phyloP scores from a whole-genome alignment of 2,888 invertebrate species.

The Koerneria pararmatus region DNA sequence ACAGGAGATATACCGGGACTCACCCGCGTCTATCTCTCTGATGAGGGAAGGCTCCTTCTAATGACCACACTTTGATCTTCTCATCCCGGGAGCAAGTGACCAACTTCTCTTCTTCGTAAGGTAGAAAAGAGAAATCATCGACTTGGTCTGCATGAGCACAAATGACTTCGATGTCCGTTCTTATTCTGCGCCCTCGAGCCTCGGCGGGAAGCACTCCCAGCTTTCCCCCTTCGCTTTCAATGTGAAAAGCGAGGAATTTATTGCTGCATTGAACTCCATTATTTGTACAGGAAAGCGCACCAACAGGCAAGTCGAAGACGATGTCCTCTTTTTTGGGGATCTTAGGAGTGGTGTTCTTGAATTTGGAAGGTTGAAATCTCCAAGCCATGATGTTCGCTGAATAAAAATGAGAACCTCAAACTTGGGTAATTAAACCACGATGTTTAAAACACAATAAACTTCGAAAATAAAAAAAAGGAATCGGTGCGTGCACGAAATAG shows the following conservation, averaged over 20 bases:
- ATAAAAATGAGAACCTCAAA: too few species aligned
- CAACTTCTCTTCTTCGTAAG: slow-evolving; percentile 85
- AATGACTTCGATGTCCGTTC: slow-evolving; percentile 67
- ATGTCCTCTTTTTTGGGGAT: slow-evolving; percentile 85
- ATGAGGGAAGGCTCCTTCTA: slow-evolving; percentile 1
- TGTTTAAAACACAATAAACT: too few species aligned
- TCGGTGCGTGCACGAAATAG: too few species aligned
- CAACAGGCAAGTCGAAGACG: slow-evolving; percentile 82
- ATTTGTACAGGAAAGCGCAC: slow-evolving; percentile 87
- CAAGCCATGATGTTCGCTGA: too few species aligned
- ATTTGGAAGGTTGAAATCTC: slow-evolving; percentile 92
- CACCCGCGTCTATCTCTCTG: slow-evolving; percentile 12
- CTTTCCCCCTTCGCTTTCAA: slow-evolving; percentile 85
- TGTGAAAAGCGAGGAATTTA: slow-evolving; percentile 89
- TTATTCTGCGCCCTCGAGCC: slow-evolving; percentile 78
- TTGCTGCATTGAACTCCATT: slow-evolving; percentile 90
- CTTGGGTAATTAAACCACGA: too few species aligned
- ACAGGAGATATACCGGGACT: slow-evolving; percentile 22
- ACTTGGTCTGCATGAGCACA: slow-evolving; percentile 75
- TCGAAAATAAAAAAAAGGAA: too few species aligned
- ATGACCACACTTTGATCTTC: slow-evolving; percentile 59
- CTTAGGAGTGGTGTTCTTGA: slow-evolving; percentile 93
- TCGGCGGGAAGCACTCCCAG: slow-evolving; percentile 82
- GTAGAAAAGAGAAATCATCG: slow-evolving; percentile 90
- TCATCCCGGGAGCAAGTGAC: slow-evolving; percentile 73